Conservation (phyloP, 2,113 vertebrate species). For the Tachuris rubrigastra region DNA sequence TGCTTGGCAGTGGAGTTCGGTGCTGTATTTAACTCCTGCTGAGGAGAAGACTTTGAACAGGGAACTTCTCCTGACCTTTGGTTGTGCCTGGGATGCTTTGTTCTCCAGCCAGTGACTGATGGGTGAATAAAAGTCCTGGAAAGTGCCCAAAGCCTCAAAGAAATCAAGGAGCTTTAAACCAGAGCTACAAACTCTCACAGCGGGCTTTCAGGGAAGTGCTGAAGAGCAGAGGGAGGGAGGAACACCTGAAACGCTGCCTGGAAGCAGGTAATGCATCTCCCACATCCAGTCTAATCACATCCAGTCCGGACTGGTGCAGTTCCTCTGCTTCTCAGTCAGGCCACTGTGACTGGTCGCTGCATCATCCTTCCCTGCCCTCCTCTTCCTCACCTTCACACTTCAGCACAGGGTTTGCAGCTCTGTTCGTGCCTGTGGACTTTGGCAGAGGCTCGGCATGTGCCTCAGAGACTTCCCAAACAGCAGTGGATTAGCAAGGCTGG, state of each 20-base stretch:
- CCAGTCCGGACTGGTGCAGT: not conserved
- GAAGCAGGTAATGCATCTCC: not conserved
- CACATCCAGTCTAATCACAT: not conserved
- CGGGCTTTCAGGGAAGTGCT: accelerated
- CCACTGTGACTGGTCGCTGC: not conserved
- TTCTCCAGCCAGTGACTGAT: not conserved
- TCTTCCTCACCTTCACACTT: not conserved
- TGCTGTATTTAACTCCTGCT: not conserved
- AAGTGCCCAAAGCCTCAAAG: not conserved
- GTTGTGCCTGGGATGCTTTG: not conserved
- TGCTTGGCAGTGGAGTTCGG: not conserved
- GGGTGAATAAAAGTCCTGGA: not conserved
- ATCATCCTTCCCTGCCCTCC: not conserved
- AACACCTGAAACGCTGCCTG: not conserved
- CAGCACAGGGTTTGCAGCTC: not conserved
- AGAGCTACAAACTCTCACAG: not conserved
- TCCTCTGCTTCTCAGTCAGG: not conserved
- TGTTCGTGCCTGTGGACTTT: not conserved
- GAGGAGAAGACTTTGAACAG: not conserved
- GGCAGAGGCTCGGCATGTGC: not conserved
- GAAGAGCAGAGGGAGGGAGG: not conserved
- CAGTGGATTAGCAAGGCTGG: not conserved
- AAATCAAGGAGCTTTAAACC: not conserved
- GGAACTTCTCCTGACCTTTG: not conserved
- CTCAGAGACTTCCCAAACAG: not conserved